Evolutionary conservation across 2,113 vertebrate species (phyloP).

Genomic region (Sapajus apella): DNA sequence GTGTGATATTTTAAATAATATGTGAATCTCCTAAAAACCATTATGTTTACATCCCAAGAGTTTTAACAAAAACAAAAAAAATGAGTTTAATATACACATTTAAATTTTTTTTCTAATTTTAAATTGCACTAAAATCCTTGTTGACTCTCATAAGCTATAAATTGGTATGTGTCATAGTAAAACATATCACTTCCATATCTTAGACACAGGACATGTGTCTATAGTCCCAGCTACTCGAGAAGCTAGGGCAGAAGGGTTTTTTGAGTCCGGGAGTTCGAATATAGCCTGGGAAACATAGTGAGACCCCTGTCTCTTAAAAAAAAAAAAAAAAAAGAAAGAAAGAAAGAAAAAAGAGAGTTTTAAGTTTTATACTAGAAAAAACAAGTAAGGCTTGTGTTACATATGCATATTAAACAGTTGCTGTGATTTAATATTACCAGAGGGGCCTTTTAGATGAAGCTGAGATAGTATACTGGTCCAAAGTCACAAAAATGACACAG

Average conservation of each 20-base stretch:
- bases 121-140: not conserved
- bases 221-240: not conserved
- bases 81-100: not conserved
- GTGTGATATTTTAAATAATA: not conserved
- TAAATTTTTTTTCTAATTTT: not conserved
- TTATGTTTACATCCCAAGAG: not conserved
- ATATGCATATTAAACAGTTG: not conserved
- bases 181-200: not conserved
- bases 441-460: not conserved
- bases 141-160: not conserved
- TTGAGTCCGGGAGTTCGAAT: not conserved
- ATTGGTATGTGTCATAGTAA: not conserved
- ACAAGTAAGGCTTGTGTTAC: not conserved
- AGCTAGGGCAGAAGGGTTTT: not conserved
- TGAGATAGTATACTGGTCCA: not conserved
- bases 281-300: not conserved
- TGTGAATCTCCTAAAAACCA: not conserved
- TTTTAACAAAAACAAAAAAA: not conserved
- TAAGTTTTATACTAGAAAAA: not conserved
- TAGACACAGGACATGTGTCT: not conserved
- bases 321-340: not conserved
- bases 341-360: not conserved
- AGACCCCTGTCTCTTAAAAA: not conserved
- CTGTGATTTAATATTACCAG: not conserved
- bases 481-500: not conserved